Conservation (phyloP, 2,888 invertebrate species). For the Dermolepida albohirtum region DNA sequence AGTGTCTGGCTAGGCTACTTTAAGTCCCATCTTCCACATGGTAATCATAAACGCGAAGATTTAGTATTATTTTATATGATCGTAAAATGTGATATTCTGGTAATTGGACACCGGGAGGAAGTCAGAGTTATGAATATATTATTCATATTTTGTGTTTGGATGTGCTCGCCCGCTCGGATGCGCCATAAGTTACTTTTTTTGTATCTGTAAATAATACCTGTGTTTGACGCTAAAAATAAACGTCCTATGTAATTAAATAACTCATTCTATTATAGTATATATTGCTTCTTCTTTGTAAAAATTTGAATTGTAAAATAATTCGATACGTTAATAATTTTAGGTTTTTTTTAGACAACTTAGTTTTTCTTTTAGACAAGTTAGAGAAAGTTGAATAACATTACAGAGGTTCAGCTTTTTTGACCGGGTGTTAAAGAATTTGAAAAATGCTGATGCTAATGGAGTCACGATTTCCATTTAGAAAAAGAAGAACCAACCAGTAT, state of each 20-base stretch:
- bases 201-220: conserved; percentile 17
- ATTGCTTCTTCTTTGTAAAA: no score
- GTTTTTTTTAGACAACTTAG: no score
- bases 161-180: conserved; percentile 1
- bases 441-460: no score
- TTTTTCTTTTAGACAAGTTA: no score
- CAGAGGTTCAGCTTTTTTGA: no score
- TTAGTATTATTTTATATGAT: conserved; percentile 52
- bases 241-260: background rate
- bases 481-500: no score
- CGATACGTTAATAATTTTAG: no score
- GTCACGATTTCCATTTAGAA: no score
- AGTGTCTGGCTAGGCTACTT: conserved; percentile 23
- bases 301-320: no score
- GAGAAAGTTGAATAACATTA: no score
- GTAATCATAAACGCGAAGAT: conserved; percentile 51
- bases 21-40: conserved; percentile 33
- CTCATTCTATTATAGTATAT: no score
- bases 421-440: no score
- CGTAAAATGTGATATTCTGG: conserved; percentile 54
- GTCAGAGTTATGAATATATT: conserved; percentile 41
- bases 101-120: conserved; percentile 50
- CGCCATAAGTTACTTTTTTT: background rate
- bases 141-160: conserved; percentile 32
- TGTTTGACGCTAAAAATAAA: conserved; percentile 9